phyloP scores from a whole-genome alignment of 2,888 invertebrate genomes.

The Melanchra persicariae region DNA sequence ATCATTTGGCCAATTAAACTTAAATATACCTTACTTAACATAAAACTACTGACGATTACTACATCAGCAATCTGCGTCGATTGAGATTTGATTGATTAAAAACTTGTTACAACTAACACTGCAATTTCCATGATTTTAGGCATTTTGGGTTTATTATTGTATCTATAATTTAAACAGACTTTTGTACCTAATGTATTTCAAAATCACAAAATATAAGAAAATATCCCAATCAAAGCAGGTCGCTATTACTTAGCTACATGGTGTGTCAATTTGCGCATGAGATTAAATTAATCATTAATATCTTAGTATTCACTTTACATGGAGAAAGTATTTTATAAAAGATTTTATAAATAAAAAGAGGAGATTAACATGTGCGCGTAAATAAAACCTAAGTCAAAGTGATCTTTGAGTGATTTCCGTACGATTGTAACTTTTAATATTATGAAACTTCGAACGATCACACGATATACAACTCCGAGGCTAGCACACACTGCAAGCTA shows the following conservation, averaged over 20 bases:
- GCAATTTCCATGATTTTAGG: constrained; percentile 20
- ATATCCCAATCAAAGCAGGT: constrained; percentile 14
- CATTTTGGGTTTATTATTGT: background rate
- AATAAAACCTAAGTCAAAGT: constrained; percentile 42
- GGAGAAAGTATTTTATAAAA: constrained; percentile 42
- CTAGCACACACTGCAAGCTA: constrained; percentile 10
- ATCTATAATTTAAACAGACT: background rate
- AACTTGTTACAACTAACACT: constrained; percentile 14
- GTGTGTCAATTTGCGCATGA: constrained; percentile 24
- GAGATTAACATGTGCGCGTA: constrained; percentile 36
- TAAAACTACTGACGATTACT: constrained; percentile 33
- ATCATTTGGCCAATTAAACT: constrained; percentile 80
- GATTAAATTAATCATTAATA: constrained; percentile 32
- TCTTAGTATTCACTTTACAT: constrained; percentile 26
- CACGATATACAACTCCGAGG: constrained; percentile 47
- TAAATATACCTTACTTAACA: constrained; percentile 65
- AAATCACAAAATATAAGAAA: background rate
- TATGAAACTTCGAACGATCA: constrained; percentile 4
- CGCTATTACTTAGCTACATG: constrained; percentile 3
- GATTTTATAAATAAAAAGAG: constrained; percentile 34
- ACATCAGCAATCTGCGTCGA: constrained; percentile 22
- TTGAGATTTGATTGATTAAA: constrained; percentile 41
- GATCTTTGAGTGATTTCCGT: constrained; percentile 47
- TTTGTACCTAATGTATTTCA: background rate
- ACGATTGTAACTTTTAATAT: constrained; percentile 29